Evolutionary conservation across 2,113 vertebrate species (phyloP).

Genomic region (Excalfactoria chinensis): DNA sequence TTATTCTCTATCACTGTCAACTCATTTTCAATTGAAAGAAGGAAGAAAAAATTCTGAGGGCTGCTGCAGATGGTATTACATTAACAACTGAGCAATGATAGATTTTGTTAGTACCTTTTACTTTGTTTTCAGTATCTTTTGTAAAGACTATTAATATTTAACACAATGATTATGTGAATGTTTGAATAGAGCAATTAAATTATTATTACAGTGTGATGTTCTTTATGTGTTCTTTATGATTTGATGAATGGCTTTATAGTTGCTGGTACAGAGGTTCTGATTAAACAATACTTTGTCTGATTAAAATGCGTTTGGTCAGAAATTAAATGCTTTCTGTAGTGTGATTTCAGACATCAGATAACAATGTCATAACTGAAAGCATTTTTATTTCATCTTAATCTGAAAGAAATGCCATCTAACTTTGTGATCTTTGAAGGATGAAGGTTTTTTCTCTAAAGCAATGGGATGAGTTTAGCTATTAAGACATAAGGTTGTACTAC

Average conservation of each 20-base stretch:
- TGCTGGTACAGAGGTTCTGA: neutral
- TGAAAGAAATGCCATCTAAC: neutral
- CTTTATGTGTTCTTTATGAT: slow-evolving; percentile 4
- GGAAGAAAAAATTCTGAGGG: neutral
- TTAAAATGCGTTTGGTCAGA: neutral
- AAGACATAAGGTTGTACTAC: neutral
- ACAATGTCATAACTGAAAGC: neutral
- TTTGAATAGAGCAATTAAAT: neutral
- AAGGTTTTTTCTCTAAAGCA: neutral
- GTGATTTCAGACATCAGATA: neutral
- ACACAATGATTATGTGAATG: neutral
- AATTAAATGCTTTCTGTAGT: neutral
- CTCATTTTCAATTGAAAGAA: neutral
- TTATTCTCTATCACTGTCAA: neutral
- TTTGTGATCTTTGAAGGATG: neutral
- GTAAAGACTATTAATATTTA: neutral
- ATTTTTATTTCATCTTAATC: neutral
- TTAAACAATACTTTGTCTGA: neutral
- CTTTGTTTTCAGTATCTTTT: neutral
- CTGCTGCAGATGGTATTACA: neutral
- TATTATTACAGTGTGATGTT: neutral
- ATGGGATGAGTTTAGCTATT: neutral
- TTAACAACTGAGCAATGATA: neutral
- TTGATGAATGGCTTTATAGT: neutral
- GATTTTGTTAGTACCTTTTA: neutral